Evolutionary conservation across 64 coral and sea anemone genomes (phyloP), one percentile per base, ranked within the genome.

Genomic region (Actinia tenebrosa): DNA sequence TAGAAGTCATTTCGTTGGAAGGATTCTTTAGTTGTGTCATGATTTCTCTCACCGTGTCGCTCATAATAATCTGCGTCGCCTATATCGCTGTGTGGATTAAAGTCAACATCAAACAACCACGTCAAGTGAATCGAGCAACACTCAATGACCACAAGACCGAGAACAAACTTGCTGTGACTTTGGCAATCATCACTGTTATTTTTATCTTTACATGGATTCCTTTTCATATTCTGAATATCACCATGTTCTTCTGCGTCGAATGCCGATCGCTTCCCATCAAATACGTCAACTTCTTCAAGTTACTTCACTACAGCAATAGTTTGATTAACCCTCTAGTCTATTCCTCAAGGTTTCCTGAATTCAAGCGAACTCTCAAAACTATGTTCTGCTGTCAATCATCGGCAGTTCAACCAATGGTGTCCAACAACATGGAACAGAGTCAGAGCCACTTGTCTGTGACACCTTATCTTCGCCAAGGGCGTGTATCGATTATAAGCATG

Each of bases 171-270:
- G 81, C 92, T 8, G 88, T 93, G 22, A 97, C 94, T 7, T 60
- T 97, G 0, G 45, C 78, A 0, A 97, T 97, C 56, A 87, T 97
- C 44, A 97, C 94, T 9, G 79, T 86, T 19, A 83, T 89, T 17
- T 97, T 97, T 23, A 88, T 97, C 46, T 22, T 97, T 20, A 97
- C 94, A 18, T 97, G 94, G 94, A 44, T 97, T 16, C 94, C 94
- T 13, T 93, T 97, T 53, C 94, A 97, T 58, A 78, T 93, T 4
- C 72, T 97, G 25, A 97, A 97, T 77, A 97, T 93, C 43, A 58
- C 71, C 3, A 42, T 86, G 80, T 97, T 93, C 83, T 97, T 93
- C 62, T 90, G 88, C 53, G 79, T 53, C 30, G 25, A 84, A 6
- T 93, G 88, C 25, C 16, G 75, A 79, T 52, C 45, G 2, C 19